phyloP scores from a whole-genome alignment of 2,888 invertebrate species.

The Thera obeliscata region DNA sequence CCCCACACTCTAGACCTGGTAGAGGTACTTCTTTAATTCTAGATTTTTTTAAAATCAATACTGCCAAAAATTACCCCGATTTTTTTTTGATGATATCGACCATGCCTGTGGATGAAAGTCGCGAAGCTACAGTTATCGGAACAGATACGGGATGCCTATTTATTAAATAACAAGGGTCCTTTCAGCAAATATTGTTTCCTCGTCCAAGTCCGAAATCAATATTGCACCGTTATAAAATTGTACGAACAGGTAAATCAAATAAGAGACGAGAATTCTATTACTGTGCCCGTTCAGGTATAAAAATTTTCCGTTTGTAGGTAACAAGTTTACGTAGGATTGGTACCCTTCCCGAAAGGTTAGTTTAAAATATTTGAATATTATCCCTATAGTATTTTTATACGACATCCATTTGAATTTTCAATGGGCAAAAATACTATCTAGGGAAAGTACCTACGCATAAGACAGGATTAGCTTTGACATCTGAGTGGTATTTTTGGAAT shows the following conservation, averaged over 20 bases:
- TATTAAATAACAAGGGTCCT: constrained; percentile 3
- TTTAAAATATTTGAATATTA: constrained; percentile 7
- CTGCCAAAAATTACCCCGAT: too few species aligned
- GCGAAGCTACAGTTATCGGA: neutral
- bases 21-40: too few species aligned
- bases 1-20: too few species aligned
- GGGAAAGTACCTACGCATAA: too few species aligned
- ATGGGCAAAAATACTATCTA: too few species aligned
- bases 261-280: constrained; percentile 80
- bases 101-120: too few species aligned
- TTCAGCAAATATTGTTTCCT: neutral
- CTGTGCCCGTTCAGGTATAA: constrained; percentile 68
- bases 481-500: too few species aligned
- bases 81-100: too few species aligned
- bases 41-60: too few species aligned
- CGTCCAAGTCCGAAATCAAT: constrained; percentile 53
- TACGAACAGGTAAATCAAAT: constrained; percentile 75
- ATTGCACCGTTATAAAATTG: constrained; percentile 73
- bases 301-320: constrained; percentile 55
- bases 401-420: too few species aligned
- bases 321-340: constrained; percentile 38
- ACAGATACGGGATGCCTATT: neutral
- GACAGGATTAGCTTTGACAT: too few species aligned
- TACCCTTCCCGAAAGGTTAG: constrained; percentile 26
- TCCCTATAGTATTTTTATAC: too few species aligned